These are phyloP conservation scores for Dynastes tityus DNA, from an alignment of 2,888 invertebrate species.

Conservation along the genomic window DNA sequence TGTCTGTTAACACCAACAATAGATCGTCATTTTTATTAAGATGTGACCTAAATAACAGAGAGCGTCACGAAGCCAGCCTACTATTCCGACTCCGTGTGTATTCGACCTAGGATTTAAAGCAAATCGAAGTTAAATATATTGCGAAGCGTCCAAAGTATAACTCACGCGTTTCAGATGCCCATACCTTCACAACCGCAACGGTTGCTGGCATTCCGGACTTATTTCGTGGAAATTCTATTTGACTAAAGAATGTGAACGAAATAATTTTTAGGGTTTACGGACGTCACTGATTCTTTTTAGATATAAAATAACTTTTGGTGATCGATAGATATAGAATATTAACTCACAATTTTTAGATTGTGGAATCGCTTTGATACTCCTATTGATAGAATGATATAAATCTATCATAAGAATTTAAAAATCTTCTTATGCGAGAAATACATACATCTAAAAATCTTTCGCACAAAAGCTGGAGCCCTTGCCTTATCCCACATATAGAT, in stretches of 20 bases:
- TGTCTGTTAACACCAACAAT: constrained; percentile 3
- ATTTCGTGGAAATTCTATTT: constrained; percentile 7
- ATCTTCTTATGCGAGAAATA: too few species aligned
- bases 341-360: too few species aligned
- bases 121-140: constrained; percentile 45
- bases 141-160: constrained; percentile 28
- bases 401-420: too few species aligned
- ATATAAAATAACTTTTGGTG: too few species aligned
- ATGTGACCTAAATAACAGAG: constrained; percentile 13
- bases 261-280: too few species aligned
- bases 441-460: too few species aligned
- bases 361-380: too few species aligned
- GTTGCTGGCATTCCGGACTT: not conserved
- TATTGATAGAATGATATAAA: too few species aligned
- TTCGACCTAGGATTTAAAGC: constrained; percentile 38
- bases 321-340: too few species aligned
- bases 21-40: constrained; percentile 12
- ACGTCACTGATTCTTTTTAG: too few species aligned
- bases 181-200: constrained; percentile 23
- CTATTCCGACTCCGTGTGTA: not conserved
- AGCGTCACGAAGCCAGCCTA: constrained; percentile 3
- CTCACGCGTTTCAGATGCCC: constrained; percentile 35
- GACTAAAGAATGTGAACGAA: not conserved
- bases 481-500: too few species aligned
- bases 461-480: too few species aligned